These are phyloP conservation scores for Drosophila tanythrix DNA, from an alignment of 2,888 invertebrate genomes.

Conservation along the genomic window DNA sequence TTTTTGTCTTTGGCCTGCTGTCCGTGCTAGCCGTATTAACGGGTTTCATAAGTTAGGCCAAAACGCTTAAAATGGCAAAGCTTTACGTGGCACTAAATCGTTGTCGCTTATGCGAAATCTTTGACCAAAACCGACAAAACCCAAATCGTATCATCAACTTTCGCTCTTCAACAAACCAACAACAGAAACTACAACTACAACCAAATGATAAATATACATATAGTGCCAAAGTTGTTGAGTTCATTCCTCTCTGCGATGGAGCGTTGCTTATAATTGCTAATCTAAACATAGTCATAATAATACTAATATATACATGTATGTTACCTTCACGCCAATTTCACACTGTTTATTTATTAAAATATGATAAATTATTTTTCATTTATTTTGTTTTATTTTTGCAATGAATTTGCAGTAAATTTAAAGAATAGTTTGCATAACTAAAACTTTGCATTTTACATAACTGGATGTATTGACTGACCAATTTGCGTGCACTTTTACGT, in stretches of 20 bases:
- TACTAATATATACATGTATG: background rate
- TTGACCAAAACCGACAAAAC: conserved; percentile 61
- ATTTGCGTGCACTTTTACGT: background rate
- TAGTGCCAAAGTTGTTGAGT: conserved; percentile 15
- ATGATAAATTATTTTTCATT: background rate
- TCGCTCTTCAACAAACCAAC: conserved; percentile 48
- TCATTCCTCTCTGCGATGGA: conserved; percentile 40
- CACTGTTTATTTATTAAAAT: background rate
- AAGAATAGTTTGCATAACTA: background rate
- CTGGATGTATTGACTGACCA: background rate
- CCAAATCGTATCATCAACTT: conserved; percentile 43
- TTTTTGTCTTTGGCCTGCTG: conserved; percentile 36
- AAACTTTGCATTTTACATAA: background rate
- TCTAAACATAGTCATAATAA: background rate
- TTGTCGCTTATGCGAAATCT: conserved; percentile 59
- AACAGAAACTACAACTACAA: background rate
- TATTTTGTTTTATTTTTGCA: background rate
- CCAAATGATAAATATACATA: conserved; percentile 1
- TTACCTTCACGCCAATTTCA: background rate
- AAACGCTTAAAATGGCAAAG: conserved; percentile 56
- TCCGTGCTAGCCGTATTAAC: conserved; percentile 20
- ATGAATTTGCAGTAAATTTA: background rate
- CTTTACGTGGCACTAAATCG: conserved; percentile 50
- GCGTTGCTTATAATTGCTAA: conserved; percentile 12
- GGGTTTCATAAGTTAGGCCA: conserved; percentile 39